phyloP scores from a whole-genome alignment of 1,140 invertebrate genomes.

The Drosophila pseudoobscura region DNA sequence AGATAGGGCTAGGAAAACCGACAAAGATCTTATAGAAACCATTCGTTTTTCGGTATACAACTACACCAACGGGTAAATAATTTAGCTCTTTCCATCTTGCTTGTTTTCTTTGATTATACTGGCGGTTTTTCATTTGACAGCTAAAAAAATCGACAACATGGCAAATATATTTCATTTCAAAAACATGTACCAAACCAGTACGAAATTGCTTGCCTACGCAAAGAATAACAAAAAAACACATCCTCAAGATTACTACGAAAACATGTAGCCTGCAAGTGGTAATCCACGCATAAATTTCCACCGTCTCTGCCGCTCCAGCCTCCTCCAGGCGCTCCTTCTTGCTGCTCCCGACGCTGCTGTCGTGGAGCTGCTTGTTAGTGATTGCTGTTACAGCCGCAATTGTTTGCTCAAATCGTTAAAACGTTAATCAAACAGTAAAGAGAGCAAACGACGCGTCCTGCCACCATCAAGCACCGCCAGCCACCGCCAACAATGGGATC shows the following conservation, averaged over 20 bases:
- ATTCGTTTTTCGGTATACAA: too few species aligned
- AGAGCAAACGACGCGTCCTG: conserved; percentile 65
- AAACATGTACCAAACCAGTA: not conserved
- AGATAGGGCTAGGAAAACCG: too few species aligned
- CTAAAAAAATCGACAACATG: conserved; percentile 4
- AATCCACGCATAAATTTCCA: conserved; percentile 30
- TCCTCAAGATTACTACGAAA: conserved; percentile 30
- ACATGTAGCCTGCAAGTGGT: conserved; percentile 41
- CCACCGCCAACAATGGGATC: conserved; percentile 44
- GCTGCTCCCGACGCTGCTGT: not conserved
- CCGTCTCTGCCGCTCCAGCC: not conserved
- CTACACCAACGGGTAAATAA: too few species aligned
- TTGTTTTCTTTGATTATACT: not conserved
- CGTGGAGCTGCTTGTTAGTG: conserved; percentile 40
- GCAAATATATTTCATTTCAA: conserved; percentile 33
- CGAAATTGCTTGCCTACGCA: conserved; percentile 34
- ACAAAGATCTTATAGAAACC: too few species aligned
- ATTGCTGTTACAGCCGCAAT: conserved; percentile 62
- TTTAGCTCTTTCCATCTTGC: too few species aligned
- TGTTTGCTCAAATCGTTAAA: conserved; percentile 80
- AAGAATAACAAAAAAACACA: conserved; percentile 24
- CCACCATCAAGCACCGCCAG: conserved; percentile 11
- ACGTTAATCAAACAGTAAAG: conserved; percentile 78
- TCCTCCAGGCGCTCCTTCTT: not conserved
- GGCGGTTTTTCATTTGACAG: conserved; percentile 24